Conservation (phyloP, 2,888 invertebrate species). For the Brenthis hecate region DNA sequence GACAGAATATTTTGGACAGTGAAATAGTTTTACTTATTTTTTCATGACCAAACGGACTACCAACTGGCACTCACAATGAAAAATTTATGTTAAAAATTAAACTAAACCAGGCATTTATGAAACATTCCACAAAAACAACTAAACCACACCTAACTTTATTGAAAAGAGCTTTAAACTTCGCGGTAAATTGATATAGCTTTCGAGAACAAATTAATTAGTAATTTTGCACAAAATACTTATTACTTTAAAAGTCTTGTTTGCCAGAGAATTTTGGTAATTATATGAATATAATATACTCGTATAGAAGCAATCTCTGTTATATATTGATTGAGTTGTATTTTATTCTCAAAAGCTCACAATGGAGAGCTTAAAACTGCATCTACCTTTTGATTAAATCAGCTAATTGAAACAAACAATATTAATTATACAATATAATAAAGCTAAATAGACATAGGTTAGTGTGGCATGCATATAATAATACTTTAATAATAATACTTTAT, state of each 20-base stretch:
- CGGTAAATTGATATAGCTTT: background rate
- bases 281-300: too few species aligned
- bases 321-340: too few species aligned
- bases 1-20: too few species aligned
- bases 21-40: too few species aligned
- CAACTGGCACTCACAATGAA: background rate
- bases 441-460: too few species aligned
- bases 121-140: conserved; percentile 7
- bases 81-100: conserved; percentile 6
- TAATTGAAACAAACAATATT: background rate
- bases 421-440: background rate
- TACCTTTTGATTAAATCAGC: too few species aligned
- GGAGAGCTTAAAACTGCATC: conserved; percentile 1
- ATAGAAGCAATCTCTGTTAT: too few species aligned
- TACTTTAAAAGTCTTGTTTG: background rate
- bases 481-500: too few species aligned
- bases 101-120: conserved; percentile 7
- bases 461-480: too few species aligned
- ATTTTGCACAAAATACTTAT: conserved; percentile 7
- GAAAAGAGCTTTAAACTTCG: conserved; percentile 5
- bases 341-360: background rate
- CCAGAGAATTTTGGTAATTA: background rate
- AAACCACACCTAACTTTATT: conserved; percentile 17
- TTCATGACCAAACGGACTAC: too few species aligned
- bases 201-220: conserved; percentile 16